phyloP scores from a whole-genome alignment of 2,888 invertebrate genomes.

The Myathropa florea region DNA sequence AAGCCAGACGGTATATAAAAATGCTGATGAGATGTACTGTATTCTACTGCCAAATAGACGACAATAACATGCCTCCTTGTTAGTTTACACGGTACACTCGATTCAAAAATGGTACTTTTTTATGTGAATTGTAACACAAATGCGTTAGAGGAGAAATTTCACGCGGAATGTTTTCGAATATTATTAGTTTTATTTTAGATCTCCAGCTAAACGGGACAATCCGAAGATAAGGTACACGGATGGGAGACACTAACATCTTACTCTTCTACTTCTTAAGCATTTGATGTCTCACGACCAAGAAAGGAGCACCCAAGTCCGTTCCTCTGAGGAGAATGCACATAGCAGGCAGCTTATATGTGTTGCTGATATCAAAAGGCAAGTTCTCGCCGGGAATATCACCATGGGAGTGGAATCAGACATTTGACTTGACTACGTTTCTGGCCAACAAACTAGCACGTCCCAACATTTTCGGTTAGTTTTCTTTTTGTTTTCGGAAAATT shows the following conservation, averaged over 20 bases:
- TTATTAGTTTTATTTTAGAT: constrained; percentile 19
- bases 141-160: too few relatives aligned
- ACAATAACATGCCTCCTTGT: too few relatives aligned
- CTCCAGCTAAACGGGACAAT: constrained; percentile 5
- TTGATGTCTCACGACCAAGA: constrained; percentile 89
- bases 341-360: constrained; percentile 88
- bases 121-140: too few relatives aligned
- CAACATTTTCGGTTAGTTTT: constrained; percentile 75
- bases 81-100: too few relatives aligned
- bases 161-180: too few relatives aligned
- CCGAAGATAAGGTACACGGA: neutral
- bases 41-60: too few relatives aligned
- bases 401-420: constrained; percentile 77
- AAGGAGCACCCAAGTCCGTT: constrained; percentile 90
- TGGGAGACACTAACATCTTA: constrained; percentile 57
- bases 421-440: constrained; percentile 77
- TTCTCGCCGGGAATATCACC: constrained; percentile 82
- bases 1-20: too few relatives aligned
- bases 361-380: constrained; percentile 88
- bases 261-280: constrained; percentile 86
- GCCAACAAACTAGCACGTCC: constrained; percentile 78
- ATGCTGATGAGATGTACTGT: too few relatives aligned
- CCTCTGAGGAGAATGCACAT: constrained; percentile 88
- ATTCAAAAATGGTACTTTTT: too few relatives aligned
- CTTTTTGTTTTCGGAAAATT: constrained; percentile 1